A percentile compares a stretch with the other conserved stretches of the same genome.
These are phyloP conservation scores for Microcebus ravelobensis DNA, from an alignment of 2,113 vertebrate genomes.

Conservation along the genomic window DNA sequence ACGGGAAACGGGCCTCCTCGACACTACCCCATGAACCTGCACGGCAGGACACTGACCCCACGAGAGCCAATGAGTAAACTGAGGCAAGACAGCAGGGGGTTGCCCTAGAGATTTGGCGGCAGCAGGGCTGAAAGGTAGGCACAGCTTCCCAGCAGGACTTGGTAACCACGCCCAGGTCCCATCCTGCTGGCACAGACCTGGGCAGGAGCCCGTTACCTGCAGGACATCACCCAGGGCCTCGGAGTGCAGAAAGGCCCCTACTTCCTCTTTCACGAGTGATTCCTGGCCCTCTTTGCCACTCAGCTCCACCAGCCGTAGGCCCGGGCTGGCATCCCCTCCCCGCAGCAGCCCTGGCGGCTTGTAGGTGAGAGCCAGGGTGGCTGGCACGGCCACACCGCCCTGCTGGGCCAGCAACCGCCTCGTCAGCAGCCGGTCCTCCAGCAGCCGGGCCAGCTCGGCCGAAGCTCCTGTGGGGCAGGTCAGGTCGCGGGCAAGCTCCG, in stretches of 20 bases:
- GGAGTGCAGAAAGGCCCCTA: constrained; percentile 82
- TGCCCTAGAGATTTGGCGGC: background rate
- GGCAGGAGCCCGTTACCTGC: constrained; percentile 77
- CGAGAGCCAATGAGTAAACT: background rate
- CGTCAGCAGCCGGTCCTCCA: constrained; percentile 84
- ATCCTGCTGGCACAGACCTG: background rate
- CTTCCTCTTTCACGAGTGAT: constrained; percentile 80
- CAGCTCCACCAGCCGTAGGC: constrained; percentile 81
- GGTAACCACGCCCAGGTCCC: background rate
- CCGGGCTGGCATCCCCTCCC: background rate
- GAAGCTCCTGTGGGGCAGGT: constrained; percentile 88
- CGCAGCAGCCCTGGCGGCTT: constrained; percentile 59
- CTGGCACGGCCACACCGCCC: constrained; percentile 78
- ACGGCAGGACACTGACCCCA: background rate
- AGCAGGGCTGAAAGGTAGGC: background rate
- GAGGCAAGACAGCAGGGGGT: background rate
- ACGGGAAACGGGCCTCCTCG: background rate
- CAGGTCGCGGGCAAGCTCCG: constrained; percentile 82
- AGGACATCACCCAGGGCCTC: constrained; percentile 77
- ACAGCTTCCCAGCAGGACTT: background rate
- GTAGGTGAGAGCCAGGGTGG: constrained; percentile 85
- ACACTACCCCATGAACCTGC: background rate
- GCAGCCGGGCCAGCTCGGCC: constrained; percentile 75
- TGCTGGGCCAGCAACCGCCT: constrained; percentile 82
- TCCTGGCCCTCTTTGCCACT: constrained; percentile 81